Evolutionary conservation across 2,888 invertebrate species (phyloP).

Genomic region (Phymatocera aterrima): DNA sequence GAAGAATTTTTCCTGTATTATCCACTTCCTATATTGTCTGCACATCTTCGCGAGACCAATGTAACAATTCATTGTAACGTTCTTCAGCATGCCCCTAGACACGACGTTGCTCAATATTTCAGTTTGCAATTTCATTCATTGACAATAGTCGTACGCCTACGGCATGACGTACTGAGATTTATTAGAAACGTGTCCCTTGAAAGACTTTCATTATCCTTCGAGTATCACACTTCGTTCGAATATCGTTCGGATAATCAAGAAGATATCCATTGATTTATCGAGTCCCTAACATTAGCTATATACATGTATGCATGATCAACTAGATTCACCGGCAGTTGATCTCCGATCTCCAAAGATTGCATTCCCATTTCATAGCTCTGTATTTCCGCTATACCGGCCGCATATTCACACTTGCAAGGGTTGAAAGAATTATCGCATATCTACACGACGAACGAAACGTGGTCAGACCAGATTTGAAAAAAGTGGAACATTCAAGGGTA

Average conservation of each 20-base stretch:
- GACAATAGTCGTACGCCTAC: neutral
- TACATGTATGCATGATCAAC: no score
- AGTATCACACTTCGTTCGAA: neutral
- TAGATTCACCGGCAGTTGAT: slow-evolving; percentile 9
- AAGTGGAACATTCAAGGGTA: neutral
- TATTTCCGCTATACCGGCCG: no score
- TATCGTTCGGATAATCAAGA: slow-evolving; percentile 2
- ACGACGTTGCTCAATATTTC: neutral
- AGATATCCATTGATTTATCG: neutral
- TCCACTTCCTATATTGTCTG: neutral
- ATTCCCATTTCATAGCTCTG: neutral
- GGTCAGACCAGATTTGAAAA: no score
- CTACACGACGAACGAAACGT: neutral
- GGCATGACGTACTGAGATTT: neutral
- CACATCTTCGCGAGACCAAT: neutral
- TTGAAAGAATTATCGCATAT: neutral
- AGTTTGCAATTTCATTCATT: neutral
- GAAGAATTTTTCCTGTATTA: neutral
- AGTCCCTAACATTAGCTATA: neutral
- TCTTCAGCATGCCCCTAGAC: neutral
- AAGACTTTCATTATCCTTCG: neutral
- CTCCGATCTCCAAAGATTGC: neutral
- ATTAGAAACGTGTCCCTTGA: neutral
- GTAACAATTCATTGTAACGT: neutral
- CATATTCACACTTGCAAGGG: neutral